These are phyloP conservation scores for Tetrax tetrax DNA, from an alignment of 2,113 vertebrate species.

Conservation along the genomic window DNA sequence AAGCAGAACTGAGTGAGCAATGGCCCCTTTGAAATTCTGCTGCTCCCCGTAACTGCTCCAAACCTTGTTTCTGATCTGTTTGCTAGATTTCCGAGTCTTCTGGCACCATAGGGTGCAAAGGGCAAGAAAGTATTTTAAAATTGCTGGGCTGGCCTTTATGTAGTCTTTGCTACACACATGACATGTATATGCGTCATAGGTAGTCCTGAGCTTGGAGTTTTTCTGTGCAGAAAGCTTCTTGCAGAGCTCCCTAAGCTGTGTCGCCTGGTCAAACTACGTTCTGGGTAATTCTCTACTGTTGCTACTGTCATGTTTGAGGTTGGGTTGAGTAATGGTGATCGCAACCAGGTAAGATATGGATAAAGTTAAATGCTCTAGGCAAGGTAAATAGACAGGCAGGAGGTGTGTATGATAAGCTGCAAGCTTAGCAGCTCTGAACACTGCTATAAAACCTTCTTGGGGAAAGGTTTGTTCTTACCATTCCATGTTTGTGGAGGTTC, in stretches of 20 bases:
- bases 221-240: neutral
- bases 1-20: neutral
- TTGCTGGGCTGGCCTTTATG: neutral
- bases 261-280: neutral
- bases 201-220: neutral
- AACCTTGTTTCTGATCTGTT: neutral
- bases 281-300: neutral
- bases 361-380: neutral
- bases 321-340: neutral
- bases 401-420: no score
- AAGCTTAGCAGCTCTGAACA: neutral
- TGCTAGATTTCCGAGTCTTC: neutral
- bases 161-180: rapidly evolving
- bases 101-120: neutral
- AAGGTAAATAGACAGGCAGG: neutral
- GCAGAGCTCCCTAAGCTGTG: neutral
- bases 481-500: neutral
- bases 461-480: neutral
- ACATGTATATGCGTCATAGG: neutral
- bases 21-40: neutral
- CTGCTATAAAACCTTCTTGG: neutral
- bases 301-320: neutral
- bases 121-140: neutral
- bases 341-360: neutral
- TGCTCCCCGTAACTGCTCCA: neutral